A percentile compares a stretch with the other conserved stretches of the same genome.
phyloP scores from a whole-genome alignment of 2,113 vertebrate species.

The Lates calcarifer region DNA sequence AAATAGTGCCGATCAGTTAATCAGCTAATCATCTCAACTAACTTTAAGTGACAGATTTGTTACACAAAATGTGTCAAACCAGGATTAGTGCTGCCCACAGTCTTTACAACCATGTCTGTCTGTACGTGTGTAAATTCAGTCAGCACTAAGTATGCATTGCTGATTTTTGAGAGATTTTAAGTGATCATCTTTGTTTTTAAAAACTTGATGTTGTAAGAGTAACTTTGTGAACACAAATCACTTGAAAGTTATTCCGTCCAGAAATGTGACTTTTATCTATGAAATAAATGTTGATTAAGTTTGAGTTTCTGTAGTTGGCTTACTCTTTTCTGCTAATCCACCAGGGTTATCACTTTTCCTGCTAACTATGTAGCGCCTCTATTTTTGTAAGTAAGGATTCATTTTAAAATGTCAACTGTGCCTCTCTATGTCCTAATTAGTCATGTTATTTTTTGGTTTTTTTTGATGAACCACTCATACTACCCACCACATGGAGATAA shows the following conservation, averaged over 20 bases:
- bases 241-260: neutral
- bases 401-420: slow-evolving; percentile 38
- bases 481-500: neutral
- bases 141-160: neutral
- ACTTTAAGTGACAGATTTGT: neutral
- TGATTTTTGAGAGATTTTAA: neutral
- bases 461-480: slow-evolving; percentile 35
- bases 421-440: slow-evolving; percentile 22
- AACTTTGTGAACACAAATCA: neutral
- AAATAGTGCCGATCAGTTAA: neutral
- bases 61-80: neutral
- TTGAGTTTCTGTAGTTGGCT: neutral
- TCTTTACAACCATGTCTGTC: neutral
- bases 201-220: neutral
- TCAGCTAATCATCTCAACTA: neutral
- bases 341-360: neutral
- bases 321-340: neutral
- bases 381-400: slow-evolving; percentile 12
- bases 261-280: slow-evolving; percentile 3
- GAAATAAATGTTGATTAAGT: neutral
- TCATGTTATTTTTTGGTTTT: neutral
- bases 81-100: neutral
- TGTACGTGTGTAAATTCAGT: neutral
- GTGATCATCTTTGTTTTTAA: neutral
- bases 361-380: neutral